Base-by-base conservation (phyloP, 1,140 invertebrate genomes). In the Linepithema humile region DNA sequence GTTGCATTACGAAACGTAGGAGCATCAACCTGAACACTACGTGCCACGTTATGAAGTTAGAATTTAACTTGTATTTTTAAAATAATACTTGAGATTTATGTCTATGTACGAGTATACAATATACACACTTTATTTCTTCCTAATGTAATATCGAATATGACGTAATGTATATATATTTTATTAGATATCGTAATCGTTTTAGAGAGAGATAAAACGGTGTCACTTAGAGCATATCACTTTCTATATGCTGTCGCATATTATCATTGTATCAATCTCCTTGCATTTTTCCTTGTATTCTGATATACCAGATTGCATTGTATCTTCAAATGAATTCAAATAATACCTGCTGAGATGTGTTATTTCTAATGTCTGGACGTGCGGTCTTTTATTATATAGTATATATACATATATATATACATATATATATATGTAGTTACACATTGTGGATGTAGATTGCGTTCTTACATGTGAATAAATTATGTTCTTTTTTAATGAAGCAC, bases 391-490 rank as follows among this genome's bases (percentile, higher is more conserved):
- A 48, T 84, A 74, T 83, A n/a, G n/a, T n/a, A n/a, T n/a, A n/a
- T n/a, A n/a, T n/a, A n/a, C n/a, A n/a, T n/a, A n/a, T n/a, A n/a
- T n/a, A n/a, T n/a, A n/a, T n/a, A n/a, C n/a, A n/a, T 48, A 50
- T 62, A 85, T 69, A 70, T 57, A 80, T 62, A 57, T 53, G 60
- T 87, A 87, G 1, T 17, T 53, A 75, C 29, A 65, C 29, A n/a
- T n/a, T 77, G 43, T 77, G 20, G 3, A 65, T 88, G 55, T 77
- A 86, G 75, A 89, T 86, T 85, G 75, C 88, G 69, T 84, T 77
- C 55, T 73, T 77, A 88, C 72, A 84, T 45, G 88, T 87, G 80
- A 89, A 86, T 89, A 86, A 89, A 89, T 86, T 80, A 53, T 87
- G 48, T 69, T 85, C 43, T 85, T 88, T 86, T 84, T 83, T 67